phyloP scores from a whole-genome alignment of 1,140 invertebrate genomes.

The Mylabris phalerata region DNA sequence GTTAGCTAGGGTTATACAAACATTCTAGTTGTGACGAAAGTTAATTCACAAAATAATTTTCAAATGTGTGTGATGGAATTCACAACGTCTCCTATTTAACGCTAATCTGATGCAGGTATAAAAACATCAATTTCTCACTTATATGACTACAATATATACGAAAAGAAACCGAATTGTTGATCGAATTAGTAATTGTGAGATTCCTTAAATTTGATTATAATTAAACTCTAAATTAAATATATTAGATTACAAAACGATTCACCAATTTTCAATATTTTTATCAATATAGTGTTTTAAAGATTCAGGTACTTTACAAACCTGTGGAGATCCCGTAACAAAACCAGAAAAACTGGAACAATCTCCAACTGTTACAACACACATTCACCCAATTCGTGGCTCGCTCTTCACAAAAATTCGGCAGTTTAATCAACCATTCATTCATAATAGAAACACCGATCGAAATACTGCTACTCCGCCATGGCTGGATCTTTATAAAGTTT shows the following conservation, averaged over 20 bases:
- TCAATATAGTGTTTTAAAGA: not conserved
- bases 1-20: constrained; percentile 7
- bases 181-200: constrained; percentile 10
- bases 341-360: not conserved
- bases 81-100: not conserved
- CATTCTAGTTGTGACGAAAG: constrained; percentile 2
- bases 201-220: constrained; percentile 10
- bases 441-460: not conserved
- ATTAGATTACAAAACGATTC: too few relatives aligned
- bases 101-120: not conserved
- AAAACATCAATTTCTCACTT: not conserved
- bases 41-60: constrained; percentile 5
- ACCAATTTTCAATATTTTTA: too few relatives aligned
- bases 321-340: not conserved
- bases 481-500: not conserved
- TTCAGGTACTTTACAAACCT: constrained; percentile 12
- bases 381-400: not conserved
- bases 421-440: too few relatives aligned
- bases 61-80: not conserved
- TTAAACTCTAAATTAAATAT: constrained; percentile 3
- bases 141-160: not conserved
- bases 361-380: constrained; percentile 1
- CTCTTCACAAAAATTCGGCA: not conserved
- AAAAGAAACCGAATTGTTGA: constrained; percentile 1
- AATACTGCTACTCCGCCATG: constrained; percentile 12